Conservation (phyloP, 1,140 invertebrate species). For the Drosophila kepulauana region DNA sequence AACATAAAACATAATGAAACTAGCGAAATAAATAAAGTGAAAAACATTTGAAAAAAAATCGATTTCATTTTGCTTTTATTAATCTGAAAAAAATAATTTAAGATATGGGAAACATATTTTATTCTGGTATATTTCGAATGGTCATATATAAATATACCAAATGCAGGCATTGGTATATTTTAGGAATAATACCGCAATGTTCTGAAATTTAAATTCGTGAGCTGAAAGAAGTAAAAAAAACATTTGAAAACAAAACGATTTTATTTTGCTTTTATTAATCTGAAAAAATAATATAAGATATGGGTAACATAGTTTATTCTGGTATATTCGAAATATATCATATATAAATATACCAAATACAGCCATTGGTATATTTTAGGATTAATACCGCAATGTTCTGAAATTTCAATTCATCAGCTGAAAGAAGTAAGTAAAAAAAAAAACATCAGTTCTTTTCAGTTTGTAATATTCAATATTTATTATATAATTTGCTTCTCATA, state of each 20-base stretch:
- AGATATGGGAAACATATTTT: no score
- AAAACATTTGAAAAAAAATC: conserved; percentile 63
- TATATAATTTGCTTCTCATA: conserved; percentile 69
- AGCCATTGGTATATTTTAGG: no score
- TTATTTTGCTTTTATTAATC: background rate
- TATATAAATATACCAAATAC: no score
- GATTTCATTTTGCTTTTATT: background rate
- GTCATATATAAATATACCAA: no score
- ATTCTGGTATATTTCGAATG: no score
- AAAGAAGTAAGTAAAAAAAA: background rate
- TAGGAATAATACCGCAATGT: no score
- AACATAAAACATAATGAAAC: conserved; percentile 79
- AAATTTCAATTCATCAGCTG: background rate
- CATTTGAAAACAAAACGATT: conserved; percentile 52
- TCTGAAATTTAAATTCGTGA: no score
- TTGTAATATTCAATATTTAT: conserved; percentile 76
- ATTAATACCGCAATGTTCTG: no score
- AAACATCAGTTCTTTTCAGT: conserved; percentile 5
- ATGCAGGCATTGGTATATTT: no score
- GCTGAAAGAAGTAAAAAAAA: conserved; percentile 17
- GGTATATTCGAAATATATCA: no score
- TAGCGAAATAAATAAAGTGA: conserved; percentile 82
- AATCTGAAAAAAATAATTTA: background rate
- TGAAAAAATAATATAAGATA: background rate
- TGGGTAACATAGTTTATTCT: no score